These are phyloP conservation scores for Eulemur rubriventer DNA, from an alignment of 2,797 vertebrate species.

Conservation along the genomic window DNA sequence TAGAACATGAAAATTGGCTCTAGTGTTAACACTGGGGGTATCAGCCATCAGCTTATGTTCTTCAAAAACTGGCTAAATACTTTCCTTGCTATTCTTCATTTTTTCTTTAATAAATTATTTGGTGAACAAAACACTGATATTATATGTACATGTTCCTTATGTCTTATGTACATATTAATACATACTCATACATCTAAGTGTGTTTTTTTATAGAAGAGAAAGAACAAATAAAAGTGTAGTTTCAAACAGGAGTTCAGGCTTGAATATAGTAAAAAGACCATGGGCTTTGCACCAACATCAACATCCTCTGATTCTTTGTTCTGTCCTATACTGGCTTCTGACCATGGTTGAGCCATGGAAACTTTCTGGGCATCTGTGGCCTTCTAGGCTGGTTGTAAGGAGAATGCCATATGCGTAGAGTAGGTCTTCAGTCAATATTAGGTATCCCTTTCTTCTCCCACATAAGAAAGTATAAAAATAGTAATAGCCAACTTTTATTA, in stretches of 20 bases:
- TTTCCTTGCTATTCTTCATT: not conserved
- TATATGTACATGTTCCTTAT: not conserved
- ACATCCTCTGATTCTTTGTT: not conserved
- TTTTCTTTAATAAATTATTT: not conserved
- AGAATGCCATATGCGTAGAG: not conserved
- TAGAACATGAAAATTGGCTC: not conserved
- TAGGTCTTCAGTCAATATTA: not conserved
- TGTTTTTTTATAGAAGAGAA: not conserved
- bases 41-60: not conserved
- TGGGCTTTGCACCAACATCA: not conserved
- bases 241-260: not conserved
- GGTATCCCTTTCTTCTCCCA: not conserved
- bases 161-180: not conserved
- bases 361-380: not conserved
- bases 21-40: not conserved
- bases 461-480: not conserved
- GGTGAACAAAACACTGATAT: not conserved
- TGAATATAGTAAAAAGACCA: not conserved
- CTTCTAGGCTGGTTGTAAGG: not conserved
- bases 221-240: not conserved
- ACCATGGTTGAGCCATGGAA: not conserved
- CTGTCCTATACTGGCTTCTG: not conserved
- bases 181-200: not conserved
- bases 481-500: not conserved
- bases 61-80: constrained; percentile 10